Conservation (phyloP, 2,113 vertebrate genomes). For the Amphiprion ocellaris region DNA sequence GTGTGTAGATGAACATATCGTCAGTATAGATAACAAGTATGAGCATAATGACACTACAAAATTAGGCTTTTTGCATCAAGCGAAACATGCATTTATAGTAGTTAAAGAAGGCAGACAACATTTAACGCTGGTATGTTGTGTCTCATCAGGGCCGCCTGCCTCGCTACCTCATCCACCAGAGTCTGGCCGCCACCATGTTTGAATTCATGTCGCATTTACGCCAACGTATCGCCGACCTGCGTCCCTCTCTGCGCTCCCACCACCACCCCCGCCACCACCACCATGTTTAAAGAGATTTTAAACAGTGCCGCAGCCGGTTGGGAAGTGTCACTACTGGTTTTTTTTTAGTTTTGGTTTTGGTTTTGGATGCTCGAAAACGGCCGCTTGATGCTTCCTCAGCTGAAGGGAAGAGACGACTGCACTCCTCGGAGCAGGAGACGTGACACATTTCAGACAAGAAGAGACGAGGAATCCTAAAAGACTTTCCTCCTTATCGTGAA, state of each 20-base stretch:
- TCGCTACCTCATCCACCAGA: constrained; percentile 97
- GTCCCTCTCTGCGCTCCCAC: constrained; percentile 51
- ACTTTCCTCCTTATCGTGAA: not conserved
- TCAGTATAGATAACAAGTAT: too few species aligned
- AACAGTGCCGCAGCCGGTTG: not conserved
- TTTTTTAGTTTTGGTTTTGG: not conserved
- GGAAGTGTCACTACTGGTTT: constrained; percentile 21
- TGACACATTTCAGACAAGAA: constrained; percentile 19
- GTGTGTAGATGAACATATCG: too few species aligned
- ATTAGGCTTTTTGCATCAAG: not conserved
- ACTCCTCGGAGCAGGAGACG: constrained; percentile 1
- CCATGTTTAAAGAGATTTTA: constrained; percentile 16
- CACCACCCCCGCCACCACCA: constrained; percentile 45
- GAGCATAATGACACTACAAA: too few species aligned
- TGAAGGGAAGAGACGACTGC: constrained; percentile 2
- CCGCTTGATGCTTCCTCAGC: not conserved
- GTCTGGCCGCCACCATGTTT: constrained; percentile 96
- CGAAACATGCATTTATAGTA: too few species aligned
- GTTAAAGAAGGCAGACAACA: not conserved
- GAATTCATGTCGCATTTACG: constrained; percentile 95
- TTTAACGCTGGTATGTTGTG: not conserved
- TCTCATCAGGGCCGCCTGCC: constrained; percentile 91
- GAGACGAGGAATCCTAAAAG: constrained; percentile 19
- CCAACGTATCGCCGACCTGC: constrained; percentile 87
- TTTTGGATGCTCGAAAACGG: not conserved